A percentile compares a stretch with the other conserved stretches of the same genome.
Conservation (phyloP, 2,113 vertebrate genomes). For the Lontra canadensis region DNA sequence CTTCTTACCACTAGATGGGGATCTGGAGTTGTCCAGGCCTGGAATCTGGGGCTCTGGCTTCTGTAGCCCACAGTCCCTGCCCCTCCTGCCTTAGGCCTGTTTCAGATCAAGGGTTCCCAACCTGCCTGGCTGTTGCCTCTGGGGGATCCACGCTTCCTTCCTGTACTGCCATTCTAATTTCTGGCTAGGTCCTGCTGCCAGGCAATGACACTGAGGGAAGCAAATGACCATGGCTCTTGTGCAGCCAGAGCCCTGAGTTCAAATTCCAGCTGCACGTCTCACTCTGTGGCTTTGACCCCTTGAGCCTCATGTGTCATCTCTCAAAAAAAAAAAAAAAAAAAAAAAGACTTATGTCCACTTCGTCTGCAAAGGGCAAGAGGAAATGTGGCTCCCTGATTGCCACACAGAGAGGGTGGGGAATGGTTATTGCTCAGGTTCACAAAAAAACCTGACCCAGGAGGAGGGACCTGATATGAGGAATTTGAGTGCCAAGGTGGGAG, state of each 20-base stretch:
- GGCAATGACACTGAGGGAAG: background rate
- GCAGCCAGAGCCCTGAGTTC: background rate
- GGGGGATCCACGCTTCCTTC: background rate
- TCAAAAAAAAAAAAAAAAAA: background rate
- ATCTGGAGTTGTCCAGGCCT: conserved; percentile 38
- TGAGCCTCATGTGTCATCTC: background rate
- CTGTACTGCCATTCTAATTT: background rate
- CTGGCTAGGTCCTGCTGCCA: background rate
- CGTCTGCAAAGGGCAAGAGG: background rate
- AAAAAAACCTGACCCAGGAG: background rate
- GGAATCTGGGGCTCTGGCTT: background rate
- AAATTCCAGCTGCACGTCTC: background rate
- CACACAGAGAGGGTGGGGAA: background rate
- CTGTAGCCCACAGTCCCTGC: background rate
- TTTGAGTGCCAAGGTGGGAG: no score
- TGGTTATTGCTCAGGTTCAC: background rate
- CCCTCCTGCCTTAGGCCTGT: background rate
- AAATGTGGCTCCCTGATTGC: background rate
- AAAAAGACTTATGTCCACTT: background rate
- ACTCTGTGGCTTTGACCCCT: background rate
- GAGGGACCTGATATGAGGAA: background rate
- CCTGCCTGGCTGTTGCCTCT: background rate
- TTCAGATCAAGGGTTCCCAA: background rate
- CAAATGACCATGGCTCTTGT: background rate
- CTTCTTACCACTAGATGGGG: conserved; percentile 67